phyloP scores from a whole-genome alignment of 2,113 vertebrate species.

The Natator depressus region DNA sequence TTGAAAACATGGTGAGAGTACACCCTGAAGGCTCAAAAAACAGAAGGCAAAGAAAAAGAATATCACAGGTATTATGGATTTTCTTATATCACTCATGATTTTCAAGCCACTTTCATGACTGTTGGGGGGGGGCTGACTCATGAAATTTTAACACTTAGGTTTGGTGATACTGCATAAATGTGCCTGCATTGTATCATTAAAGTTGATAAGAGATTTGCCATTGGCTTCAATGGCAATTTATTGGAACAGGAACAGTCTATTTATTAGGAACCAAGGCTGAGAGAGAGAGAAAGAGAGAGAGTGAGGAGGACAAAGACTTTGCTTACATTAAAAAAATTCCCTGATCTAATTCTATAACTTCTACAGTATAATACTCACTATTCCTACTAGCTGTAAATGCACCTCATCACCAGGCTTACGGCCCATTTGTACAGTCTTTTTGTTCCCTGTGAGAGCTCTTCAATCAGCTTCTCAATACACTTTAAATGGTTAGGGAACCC shows the following conservation, averaged over 20 bases:
- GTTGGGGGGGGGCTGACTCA: neutral
- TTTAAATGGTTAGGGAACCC: neutral
- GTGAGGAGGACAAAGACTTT: neutral
- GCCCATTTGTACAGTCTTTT: neutral
- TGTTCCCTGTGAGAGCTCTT: neutral
- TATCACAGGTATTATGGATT: too few relatives aligned
- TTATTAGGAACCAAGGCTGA: neutral
- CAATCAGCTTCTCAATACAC: neutral
- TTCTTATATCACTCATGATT: neutral
- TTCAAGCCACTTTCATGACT: neutral
- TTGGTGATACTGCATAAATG: neutral
- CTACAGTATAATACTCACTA: neutral
- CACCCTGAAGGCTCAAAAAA: neutral
- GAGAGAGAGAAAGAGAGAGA: neutral
- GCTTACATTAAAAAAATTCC: neutral
- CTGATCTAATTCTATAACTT: neutral
- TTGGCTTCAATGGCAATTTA: neutral
- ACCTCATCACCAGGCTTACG: neutral
- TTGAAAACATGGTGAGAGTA: neutral
- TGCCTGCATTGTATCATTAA: fast-evolving
- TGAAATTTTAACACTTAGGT: neutral
- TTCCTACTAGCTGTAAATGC: neutral
- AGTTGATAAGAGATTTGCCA: neutral
- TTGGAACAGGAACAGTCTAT: neutral
- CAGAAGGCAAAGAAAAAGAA: neutral